Evolutionary conservation across 2,113 vertebrate species (phyloP).

Genomic region (Hippolais icterina): DNA sequence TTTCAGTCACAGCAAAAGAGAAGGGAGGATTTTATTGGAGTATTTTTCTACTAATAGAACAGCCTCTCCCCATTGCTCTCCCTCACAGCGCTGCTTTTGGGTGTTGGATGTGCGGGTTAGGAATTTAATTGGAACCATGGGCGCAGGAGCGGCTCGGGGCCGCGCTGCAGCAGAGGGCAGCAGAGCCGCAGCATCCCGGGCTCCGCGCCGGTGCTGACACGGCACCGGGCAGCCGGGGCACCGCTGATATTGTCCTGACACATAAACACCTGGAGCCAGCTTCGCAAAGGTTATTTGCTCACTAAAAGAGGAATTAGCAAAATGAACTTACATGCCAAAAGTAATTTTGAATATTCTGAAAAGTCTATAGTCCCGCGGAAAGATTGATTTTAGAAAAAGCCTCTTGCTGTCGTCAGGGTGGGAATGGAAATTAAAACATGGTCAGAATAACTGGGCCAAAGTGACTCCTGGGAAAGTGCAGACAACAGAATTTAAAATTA

Average conservation of each 20-base stretch:
- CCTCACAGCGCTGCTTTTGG: accelerated
- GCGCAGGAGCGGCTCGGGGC: neutral
- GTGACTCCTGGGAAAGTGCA: neutral
- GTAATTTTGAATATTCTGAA: conserved; percentile 74
- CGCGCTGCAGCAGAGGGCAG: conserved; percentile 79
- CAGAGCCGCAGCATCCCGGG: conserved; percentile 76
- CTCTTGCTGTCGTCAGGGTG: neutral
- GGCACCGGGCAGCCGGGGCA: conserved; percentile 60
- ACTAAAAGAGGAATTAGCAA: conserved; percentile 79
- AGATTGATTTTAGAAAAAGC: neutral
- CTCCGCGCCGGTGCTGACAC: neutral
- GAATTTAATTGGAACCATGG: accelerated
- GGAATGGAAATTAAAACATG: neutral
- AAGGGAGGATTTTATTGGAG: neutral
- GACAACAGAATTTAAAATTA: neutral
- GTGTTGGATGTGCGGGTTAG: accelerated
- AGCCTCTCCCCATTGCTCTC: neutral
- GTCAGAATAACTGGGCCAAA: neutral
- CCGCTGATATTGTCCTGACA: conserved; percentile 74
- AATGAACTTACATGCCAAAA: conserved; percentile 74
- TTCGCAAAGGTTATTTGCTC: conserved; percentile 76
- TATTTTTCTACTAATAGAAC: accelerated
- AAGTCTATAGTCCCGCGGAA: neutral
- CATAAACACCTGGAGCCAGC: conserved; percentile 76
- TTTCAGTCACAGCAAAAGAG: neutral